Evolutionary conservation across 2,888 invertebrate species (phyloP), one percentile per base, ranked within the genome.

Genomic region (Rhagium mordax): DNA sequence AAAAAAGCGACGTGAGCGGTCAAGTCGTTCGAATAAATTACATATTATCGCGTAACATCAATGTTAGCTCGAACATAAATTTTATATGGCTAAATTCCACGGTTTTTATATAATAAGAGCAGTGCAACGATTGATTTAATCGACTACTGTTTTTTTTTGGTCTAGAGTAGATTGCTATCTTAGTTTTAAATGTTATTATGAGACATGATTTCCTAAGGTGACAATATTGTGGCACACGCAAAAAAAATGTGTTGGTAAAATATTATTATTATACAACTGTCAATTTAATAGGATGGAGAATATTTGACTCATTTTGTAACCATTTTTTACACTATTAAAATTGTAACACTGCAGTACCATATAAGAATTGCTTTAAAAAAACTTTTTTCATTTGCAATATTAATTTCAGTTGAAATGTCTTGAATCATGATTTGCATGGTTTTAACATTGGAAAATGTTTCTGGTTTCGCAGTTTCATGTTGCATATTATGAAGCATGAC

Each of bases 1-100:
- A 72, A 75, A 77, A 69, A 73, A 74, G 33, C 62, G 59, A 65
- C 49, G 61, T 48, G 66, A 62, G 47, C 67, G 55, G 68, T 66
- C 61, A 27, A 55, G 27, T 47, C 21, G 66, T 20, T 29, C 70
- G 70, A 70, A 51, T 74, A 72, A 72, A 72, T 72, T 72, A 72
- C 68, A 68, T 57, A 48, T 27, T 55, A 15, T 18, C 47, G 16
- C 57, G 57, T 67, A 67, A 55, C 67, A 15, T 33, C 55, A 48
- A 27, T 27, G 49, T n/a, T n/a, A 41, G 41, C 13, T 41, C 41
- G n/a, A 13, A 41, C n/a, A 41, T n/a, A 41, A n/a, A 41, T n/a
- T n/a, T 41, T n/a, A 41, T 41, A n/a, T 15, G 41, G n/a, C 0
- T n/a, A n/a, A n/a, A 41, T 41, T 41, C 41, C 41, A n/a, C 5